Base-by-base conservation (phyloP, 2,797 vertebrate genomes). In the Enteromius mattozi region DNA sequence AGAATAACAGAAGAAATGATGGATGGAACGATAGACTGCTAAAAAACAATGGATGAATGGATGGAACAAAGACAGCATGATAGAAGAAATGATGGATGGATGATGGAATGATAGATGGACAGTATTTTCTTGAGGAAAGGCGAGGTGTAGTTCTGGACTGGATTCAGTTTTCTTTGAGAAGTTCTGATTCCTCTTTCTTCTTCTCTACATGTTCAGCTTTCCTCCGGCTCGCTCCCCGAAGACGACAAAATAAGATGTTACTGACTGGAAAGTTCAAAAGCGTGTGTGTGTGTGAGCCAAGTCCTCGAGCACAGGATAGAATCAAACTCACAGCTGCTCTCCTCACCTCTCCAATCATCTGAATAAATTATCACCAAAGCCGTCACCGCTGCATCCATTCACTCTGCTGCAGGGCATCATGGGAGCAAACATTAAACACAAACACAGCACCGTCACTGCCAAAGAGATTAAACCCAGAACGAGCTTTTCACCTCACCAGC, bases 401-500 rank as follows among this genome's bases (percentile, higher is more conserved):
- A 16, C 45, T 83, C n/a, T 71, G 47, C 19, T 71, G n/a, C 66
- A 45, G 49, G 68, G 83, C 37, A 71, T 59, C 17, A 17, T 45
- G 76, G 83, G 56, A 17, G 76, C 9, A 69, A 69, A 68, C 19
- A 68, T 8, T n/a, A 12, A 45, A 54, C 3, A 89, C 40, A 78
- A 75, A 89, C 88, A 84, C 83, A 81, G 78, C 78, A 2, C 85
- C 78, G 84, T 84, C 87, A 84, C 78, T 69, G 88, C 86, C 84
- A 45, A 17, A 65, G 77, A 87, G 80, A 84, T 24, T 35, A 49
- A 7, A 54, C 7, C 42, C 42, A 3, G 12, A 13, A 14, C 16
- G 45, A 47, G 45, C 13, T 47, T 47, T 47, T 16, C 45, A 2
- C 54, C 54, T 56, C 54, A 10, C 21, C 54, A 56, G 54, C 3